Evolutionary conservation across 1,140 invertebrate species (phyloP), one percentile per base, ranked within the genome.

Genomic region (Temnothorax longispinosus): DNA sequence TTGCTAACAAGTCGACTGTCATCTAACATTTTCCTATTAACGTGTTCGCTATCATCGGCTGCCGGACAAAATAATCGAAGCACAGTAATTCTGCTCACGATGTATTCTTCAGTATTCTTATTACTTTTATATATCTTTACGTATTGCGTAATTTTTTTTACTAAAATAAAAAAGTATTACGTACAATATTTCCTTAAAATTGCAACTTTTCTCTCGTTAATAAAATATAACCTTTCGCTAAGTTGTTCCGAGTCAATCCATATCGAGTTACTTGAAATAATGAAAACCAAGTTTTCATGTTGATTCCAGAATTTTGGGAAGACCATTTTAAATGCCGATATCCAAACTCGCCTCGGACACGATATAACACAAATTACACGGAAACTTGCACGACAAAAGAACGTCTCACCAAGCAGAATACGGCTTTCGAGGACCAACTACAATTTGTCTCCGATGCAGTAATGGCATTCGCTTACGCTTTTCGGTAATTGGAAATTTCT

Each of bases 391-490:
- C 97, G 0, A 97, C 97, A 0, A 95, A 96, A 38, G 98, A 98
- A 92, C 95, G 96, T 11, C 96, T 98, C 1, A 97, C 96, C 0
- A 96, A 96, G 35, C 96, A 97, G 64, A 97, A 98, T 90, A 98
- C 97, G 0, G 97, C 97, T 80, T 98, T 98, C 89, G 98, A 99
- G 94, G 97, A 97, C 90, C 98, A 99, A 92, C 95, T 99, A 58
- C 98, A 99, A 94, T 99, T 99, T 94, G 98, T 99, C 38, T 98
- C 97, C 41, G 98, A 99, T 94, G 98, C 98, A 35, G 98, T 99
- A 0, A 97, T 99, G 97, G 98, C 98, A 3, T 99, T 99, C 93
- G 98, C 98, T 38, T 97, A 98, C 91, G 98, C 98, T 69, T 97
- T 99, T 89, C 96, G 97, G 98, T 98, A 96, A 86, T 71, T 58